Evolutionary conservation across 1,140 invertebrate genomes (phyloP).

Genomic region (Atta colombica): DNA sequence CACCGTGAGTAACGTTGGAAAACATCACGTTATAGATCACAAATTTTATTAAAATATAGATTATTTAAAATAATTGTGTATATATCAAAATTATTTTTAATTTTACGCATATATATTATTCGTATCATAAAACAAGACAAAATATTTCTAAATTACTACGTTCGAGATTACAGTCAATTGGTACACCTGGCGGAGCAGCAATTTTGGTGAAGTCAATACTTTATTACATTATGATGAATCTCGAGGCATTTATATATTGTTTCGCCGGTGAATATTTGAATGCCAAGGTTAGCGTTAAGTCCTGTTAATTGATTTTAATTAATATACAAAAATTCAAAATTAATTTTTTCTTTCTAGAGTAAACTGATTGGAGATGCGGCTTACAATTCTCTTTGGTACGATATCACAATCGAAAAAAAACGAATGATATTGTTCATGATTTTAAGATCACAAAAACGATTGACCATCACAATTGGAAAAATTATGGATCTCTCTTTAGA

Average conservation of each 20-base stretch:
- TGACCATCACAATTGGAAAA: slow-evolving; percentile 51
- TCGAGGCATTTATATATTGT: slow-evolving; percentile 58
- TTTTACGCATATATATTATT: not conserved
- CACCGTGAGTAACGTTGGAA: slow-evolving; percentile 43
- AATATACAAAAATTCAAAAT: not conserved
- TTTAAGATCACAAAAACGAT: slow-evolving; percentile 40
- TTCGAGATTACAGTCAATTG: slow-evolving; percentile 35
- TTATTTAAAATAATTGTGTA: not conserved
- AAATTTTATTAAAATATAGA: not conserved
- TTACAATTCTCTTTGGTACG: slow-evolving; percentile 51
- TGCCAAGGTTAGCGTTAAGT: slow-evolving; percentile 45
- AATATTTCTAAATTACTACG: not conserved
- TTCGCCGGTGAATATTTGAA: slow-evolving; percentile 62
- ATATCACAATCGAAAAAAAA: not conserved
- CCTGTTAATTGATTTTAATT: not conserved
- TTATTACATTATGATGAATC: slow-evolving; percentile 34
- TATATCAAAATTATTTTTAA: not conserved
- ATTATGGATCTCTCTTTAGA: slow-evolving; percentile 55
- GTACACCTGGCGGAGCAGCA: not conserved
- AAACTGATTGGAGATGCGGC: slow-evolving; percentile 24
- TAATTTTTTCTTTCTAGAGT: slow-evolving; percentile 20
- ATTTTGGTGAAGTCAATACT: slow-evolving; percentile 19
- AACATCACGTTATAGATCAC: not conserved
- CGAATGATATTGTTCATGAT: slow-evolving; percentile 33
- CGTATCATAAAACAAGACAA: not conserved